Conservation (phyloP, 2,888 invertebrate species). For the Bellardia pandia region DNA sequence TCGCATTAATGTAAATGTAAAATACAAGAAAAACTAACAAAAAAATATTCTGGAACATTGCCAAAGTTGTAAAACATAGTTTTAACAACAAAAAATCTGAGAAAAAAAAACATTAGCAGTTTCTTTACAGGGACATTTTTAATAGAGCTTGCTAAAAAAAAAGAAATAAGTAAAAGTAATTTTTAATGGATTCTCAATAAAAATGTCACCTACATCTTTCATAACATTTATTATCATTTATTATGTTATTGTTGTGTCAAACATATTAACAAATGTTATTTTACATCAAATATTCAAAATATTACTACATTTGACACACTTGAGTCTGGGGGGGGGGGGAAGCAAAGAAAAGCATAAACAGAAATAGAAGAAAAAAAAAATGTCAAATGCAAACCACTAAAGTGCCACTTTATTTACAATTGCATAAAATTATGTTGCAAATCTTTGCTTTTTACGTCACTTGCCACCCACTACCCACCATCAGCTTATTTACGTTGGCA, state of each 20-base stretch:
- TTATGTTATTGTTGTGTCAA: constrained; percentile 33
- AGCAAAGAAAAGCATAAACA: neutral
- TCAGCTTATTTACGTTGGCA: too few species aligned
- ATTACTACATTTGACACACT: constrained; percentile 24
- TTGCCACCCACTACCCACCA: neutral
- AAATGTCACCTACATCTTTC: neutral
- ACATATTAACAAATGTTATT: neutral
- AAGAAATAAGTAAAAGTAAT: neutral
- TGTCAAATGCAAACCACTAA: constrained; percentile 66
- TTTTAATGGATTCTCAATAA: constrained; percentile 42
- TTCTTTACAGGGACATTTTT: neutral
- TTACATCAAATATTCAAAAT: constrained; percentile 34
- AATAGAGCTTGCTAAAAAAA: neutral
- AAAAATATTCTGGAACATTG: constrained; percentile 6
- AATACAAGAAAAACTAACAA: neutral
- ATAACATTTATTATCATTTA: constrained; percentile 44
- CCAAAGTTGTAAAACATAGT: constrained; percentile 8
- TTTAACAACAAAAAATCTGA: neutral
- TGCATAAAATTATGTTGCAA: constrained; percentile 54
- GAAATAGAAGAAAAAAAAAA: constrained; percentile 28
- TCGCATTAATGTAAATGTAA: constrained; percentile 2
- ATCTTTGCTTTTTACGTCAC: constrained; percentile 11
- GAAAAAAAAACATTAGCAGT: neutral
- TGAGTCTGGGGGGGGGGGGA: too few species aligned
- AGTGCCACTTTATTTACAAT: constrained; percentile 66